A percentile compares a stretch with the other conserved stretches of the same genome.
phyloP scores from a whole-genome alignment of 2,888 invertebrate genomes.

The Carterocephalus palaemon region DNA sequence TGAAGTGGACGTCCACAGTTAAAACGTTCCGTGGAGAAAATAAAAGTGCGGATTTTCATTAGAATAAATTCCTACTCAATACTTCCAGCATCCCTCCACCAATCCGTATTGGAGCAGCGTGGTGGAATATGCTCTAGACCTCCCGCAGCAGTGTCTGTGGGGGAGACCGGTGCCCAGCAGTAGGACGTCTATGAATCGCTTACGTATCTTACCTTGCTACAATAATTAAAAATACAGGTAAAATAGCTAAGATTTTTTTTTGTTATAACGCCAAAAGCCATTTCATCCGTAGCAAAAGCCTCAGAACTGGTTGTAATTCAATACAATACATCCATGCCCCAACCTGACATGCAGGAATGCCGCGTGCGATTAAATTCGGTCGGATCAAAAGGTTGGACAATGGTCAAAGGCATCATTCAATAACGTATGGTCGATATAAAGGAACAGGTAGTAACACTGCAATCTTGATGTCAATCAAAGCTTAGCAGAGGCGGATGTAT shows the following conservation, averaged over 20 bases:
- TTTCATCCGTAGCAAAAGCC: conserved; percentile 40
- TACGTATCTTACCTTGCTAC: no score
- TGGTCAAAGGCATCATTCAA: conserved; percentile 67
- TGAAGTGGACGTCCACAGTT: no score
- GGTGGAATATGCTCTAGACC: no score
- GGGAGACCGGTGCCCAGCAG: no score
- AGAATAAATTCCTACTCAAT: no score
- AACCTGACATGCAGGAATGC: conserved; percentile 53
- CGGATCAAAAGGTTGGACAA: conserved; percentile 77
- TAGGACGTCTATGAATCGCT: no score
- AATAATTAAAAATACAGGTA: no score
- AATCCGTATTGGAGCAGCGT: no score
- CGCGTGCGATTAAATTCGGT: conserved; percentile 37
- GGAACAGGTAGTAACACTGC: conserved; percentile 69
- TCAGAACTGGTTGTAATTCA: conserved; percentile 49
- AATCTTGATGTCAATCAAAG: conserved; percentile 60
- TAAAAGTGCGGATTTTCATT: no score
- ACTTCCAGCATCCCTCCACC: no score
- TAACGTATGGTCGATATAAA: conserved; percentile 57
- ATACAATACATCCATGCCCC: conserved; percentile 49
- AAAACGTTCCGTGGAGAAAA: no score
- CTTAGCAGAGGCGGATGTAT: conserved; percentile 12
- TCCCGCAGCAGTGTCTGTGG: no score
- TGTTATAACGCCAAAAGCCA: neutral
- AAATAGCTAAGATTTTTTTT: neutral